Evolutionary conservation across 2,797 vertebrate species (phyloP).

Genomic region (Pangasius sanitwongsei): DNA sequence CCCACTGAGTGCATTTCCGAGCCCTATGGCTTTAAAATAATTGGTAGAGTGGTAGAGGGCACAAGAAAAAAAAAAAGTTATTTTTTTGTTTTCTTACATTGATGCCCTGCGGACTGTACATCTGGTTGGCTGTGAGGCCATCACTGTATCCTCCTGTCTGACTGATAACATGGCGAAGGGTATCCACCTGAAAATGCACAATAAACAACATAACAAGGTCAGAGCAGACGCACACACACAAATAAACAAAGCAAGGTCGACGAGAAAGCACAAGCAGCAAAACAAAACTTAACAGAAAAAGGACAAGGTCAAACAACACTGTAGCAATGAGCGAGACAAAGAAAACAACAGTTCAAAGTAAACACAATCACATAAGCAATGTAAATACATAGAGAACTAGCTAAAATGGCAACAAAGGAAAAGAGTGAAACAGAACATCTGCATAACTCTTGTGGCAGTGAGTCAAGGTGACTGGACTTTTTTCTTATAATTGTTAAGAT

Average conservation of each 20-base stretch:
- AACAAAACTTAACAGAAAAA: slow-evolving; percentile 29
- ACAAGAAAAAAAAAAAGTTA: slow-evolving; percentile 52
- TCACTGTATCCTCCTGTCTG: slow-evolving; percentile 99
- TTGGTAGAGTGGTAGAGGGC: slow-evolving; percentile 83
- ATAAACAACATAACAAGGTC: slow-evolving; percentile 77
- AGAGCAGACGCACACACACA: slow-evolving; percentile 58
- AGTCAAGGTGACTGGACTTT: slow-evolving; percentile 27
- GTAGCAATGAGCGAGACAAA: slow-evolving; percentile 25
- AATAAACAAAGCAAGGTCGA: slow-evolving; percentile 58
- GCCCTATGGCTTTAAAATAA: slow-evolving; percentile 92
- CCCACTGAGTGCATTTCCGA: slow-evolving; percentile 85
- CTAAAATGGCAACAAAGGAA: slow-evolving; percentile 2
- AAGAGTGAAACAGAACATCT: slow-evolving; percentile 27
- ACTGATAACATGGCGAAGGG: slow-evolving; percentile 99
- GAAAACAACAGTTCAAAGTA: slow-evolving; percentile 4
- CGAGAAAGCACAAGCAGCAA: slow-evolving; percentile 32
- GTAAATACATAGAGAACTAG: slow-evolving; percentile 23
- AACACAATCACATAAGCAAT: slow-evolving; percentile 24
- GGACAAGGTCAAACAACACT: slow-evolving; percentile 15
- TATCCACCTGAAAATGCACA: slow-evolving; percentile 91
- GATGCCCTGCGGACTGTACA: slow-evolving; percentile 99
- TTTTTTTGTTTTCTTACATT: slow-evolving; percentile 82
- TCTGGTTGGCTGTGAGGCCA: slow-evolving; percentile 96
- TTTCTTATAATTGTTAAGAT: not conserved
- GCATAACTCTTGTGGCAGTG: slow-evolving; percentile 29